Percentiles rank a stretch among this genome's conserved stretches.
Conservation (phyloP, 2,113 vertebrate species). For the Oryzias javanicus region DNA sequence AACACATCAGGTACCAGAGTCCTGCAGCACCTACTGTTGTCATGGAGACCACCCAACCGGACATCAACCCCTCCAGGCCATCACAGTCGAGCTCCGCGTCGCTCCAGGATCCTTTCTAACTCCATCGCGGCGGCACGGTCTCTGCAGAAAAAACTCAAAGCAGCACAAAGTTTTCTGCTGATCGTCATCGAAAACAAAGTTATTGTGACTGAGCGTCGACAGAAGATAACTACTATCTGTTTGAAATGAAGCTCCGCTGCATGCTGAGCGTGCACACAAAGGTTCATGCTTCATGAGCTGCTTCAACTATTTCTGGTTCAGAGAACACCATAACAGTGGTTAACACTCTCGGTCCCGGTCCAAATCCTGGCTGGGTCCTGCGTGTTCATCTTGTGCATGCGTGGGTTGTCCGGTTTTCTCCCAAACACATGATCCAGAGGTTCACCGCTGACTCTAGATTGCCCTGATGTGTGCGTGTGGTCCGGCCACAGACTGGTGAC, state of each 20-base stretch:
- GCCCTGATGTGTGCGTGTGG: no score
- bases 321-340: not conserved
- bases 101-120: conserved; percentile 17
- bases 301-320: not conserved
- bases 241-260: no score
- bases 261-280: no score
- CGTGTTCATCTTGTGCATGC: no score
- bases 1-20: conserved; percentile 53
- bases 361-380: no score
- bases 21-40: conserved; percentile 33
- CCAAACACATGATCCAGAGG: no score
- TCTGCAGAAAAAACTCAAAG: not conserved
- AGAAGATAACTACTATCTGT: not conserved
- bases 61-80: conserved; percentile 9
- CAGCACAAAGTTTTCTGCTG: not conserved
- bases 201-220: not conserved
- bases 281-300: not conserved
- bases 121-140: not conserved
- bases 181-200: not conserved
- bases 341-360: no score
- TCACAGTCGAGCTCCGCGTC: conserved; percentile 23
- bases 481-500: no score
- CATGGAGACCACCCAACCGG: conserved; percentile 14
- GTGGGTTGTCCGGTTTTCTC: no score
- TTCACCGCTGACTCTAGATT: no score